Conservation (phyloP, 2,888 invertebrate species). For the Gerris lacustris region DNA sequence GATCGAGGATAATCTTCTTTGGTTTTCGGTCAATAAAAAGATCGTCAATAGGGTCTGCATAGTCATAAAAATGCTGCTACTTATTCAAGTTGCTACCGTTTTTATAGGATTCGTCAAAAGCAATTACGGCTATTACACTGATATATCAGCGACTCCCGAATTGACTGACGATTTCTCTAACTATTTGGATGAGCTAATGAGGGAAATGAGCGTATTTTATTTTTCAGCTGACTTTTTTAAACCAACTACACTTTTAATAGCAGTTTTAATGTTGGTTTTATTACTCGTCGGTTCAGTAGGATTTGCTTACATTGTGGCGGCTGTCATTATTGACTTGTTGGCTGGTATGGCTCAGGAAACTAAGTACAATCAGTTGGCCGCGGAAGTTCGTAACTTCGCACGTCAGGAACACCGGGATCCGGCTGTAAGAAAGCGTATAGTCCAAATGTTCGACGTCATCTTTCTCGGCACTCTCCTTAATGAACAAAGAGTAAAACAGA, state of each 20-base stretch:
- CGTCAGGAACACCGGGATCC: not conserved
- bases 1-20: no score
- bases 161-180: not conserved
- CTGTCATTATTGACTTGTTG: not conserved
- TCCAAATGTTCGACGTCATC: not conserved
- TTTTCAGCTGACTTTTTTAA: not conserved
- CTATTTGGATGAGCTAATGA: not conserved
- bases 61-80: no score
- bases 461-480: not conserved
- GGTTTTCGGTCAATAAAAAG: no score
- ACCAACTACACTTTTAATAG: not conserved
- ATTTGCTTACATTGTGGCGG: not conserved
- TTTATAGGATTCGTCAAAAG: no score
- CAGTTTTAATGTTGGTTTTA: not conserved
- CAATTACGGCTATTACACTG: no score
- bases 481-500: not conserved
- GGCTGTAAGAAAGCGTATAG: not conserved
- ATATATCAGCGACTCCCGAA: no score
- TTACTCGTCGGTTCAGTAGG: not conserved
- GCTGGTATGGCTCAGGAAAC: not conserved
- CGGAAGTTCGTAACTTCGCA: not conserved
- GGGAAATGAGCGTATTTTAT: not conserved
- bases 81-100: no score
- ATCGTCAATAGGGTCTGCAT: no score
- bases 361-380: not conserved